Base-by-base conservation (phyloP, 2,113 vertebrate species). In the Brachypteracias leptosomus region DNA sequence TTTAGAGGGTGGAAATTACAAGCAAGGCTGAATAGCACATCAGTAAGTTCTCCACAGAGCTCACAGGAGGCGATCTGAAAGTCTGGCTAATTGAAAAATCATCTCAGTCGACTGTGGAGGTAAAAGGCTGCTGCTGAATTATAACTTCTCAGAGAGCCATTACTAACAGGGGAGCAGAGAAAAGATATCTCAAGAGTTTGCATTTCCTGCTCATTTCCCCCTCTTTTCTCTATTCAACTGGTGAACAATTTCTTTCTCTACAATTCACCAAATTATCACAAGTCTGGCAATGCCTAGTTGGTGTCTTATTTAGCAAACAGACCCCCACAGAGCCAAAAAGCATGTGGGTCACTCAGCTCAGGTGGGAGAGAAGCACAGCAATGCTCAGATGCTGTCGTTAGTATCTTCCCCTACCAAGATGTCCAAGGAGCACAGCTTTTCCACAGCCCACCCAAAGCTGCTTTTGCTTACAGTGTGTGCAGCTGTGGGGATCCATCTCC, bases 21-120 rank as follows among this genome's bases (percentile, higher is more conserved):
- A 73, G 63, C 40, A 29, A 51, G 31, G 18, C 15, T 77, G n/a
- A 51, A 33, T n/a, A 79, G 83, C 3, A 20, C 49, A 36, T 31
- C 2, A 1, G 11, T 73, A 71, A 83, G 29, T 16, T 91, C 84
- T 72, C 35, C 54, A 44, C 54, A 65, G 38, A 68, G 49, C 66
- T 95, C 91, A 73, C 0, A 2, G 67, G 83, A 92, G 65, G 77
- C 5, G 75, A 84, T 88, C 54, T 95, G 81, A 63, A 95, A 86
- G 14, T 95, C 68, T 74, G 95, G 71, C 77, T 93, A 89, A 94
- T 86, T 52, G 87, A 46, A 80, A 94, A 96, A 95, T 95, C 77
- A 76, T 80, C 85, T 94, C 96, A 77, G 68, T 88, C 21, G 29
- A 55, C 82, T 93, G 72, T 47, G 51, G 63, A 72, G 42, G 80